Evolutionary conservation across 2,797 vertebrate species (phyloP).

Genomic region (Ctenosaura bakeri): DNA sequence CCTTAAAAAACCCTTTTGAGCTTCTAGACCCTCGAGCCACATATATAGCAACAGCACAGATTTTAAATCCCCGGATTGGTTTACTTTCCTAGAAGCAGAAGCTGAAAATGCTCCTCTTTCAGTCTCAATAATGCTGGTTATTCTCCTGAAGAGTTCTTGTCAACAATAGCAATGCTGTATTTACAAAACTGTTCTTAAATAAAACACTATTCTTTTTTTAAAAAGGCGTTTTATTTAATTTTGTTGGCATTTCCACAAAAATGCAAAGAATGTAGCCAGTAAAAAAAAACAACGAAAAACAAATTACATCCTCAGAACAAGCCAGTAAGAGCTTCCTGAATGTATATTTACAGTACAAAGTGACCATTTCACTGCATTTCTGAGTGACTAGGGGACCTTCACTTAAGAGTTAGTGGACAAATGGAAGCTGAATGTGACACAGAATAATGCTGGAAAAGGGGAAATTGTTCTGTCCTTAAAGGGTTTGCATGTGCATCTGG

Average conservation of each 20-base stretch:
- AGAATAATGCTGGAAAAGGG: conserved; percentile 50
- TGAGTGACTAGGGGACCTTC: conserved; percentile 67
- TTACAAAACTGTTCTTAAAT: conserved; percentile 81
- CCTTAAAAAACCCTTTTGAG: not conserved
- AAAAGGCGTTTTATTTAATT: conserved; percentile 86
- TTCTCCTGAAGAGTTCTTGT: conserved; percentile 76
- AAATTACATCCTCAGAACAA: conserved; percentile 79
- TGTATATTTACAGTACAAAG: conserved; percentile 79
- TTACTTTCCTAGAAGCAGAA: conserved; percentile 68
- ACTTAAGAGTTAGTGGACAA: conserved; percentile 62
- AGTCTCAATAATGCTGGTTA: conserved; percentile 74
- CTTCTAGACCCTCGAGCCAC: not conserved
- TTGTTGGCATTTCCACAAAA: conserved; percentile 92
- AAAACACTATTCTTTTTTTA: conserved; percentile 67
- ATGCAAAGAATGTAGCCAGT: conserved; percentile 89
- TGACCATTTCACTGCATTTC: conserved; percentile 71
- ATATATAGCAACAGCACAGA: not conserved
- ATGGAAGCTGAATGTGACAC: conserved; percentile 50
- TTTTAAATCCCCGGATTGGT: conserved; percentile 58
- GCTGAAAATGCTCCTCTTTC: conserved; percentile 71
- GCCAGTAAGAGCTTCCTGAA: conserved; percentile 79
- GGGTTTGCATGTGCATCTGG: conserved; percentile 62
- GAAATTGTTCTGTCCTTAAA: conserved; percentile 49
- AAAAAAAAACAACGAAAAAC: conserved; percentile 67
- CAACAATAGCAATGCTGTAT: conserved; percentile 75